A percentile compares a stretch with the other conserved stretches of the same genome.
These are phyloP conservation scores for Molorchus minor DNA, from an alignment of 2,888 invertebrate genomes.

Conservation along the genomic window DNA sequence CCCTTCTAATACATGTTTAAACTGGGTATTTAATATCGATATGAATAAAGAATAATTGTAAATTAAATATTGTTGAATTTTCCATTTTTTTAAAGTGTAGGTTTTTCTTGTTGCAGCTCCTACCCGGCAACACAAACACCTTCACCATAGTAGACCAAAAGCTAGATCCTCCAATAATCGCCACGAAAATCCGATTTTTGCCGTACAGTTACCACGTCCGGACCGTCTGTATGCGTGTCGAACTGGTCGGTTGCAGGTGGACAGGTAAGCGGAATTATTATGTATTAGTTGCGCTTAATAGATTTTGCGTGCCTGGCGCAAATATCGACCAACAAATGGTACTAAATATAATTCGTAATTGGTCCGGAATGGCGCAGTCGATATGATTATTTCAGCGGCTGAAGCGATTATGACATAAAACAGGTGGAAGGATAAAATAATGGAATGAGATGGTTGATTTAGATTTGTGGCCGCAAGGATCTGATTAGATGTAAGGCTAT, in stretches of 20 bases:
- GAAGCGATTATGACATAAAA: constrained; percentile 1
- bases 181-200: constrained; percentile 78
- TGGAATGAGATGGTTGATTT: too few species aligned
- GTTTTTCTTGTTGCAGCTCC: constrained; percentile 68
- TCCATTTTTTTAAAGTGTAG: too few species aligned
- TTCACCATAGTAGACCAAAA: constrained; percentile 77
- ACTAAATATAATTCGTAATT: constrained; percentile 22
- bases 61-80: too few species aligned
- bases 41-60: too few species aligned
- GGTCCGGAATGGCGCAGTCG: background rate
- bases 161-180: constrained; percentile 79
- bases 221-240: constrained; percentile 83
- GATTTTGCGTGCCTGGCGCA: constrained; percentile 17
- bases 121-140: constrained; percentile 83
- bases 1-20: too few species aligned
- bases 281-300: constrained; percentile 16
- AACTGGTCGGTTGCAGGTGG: constrained; percentile 82
- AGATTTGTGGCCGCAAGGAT: too few species aligned
- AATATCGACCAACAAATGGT: background rate
- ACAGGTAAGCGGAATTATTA: too few species aligned
- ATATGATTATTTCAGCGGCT: constrained; percentile 8
- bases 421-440: too few species aligned
- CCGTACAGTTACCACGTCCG: constrained; percentile 81
- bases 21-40: too few species aligned
- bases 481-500: too few species aligned